Conservation (phyloP, 2,888 invertebrate genomes). For the Trichopria drosophilae region DNA sequence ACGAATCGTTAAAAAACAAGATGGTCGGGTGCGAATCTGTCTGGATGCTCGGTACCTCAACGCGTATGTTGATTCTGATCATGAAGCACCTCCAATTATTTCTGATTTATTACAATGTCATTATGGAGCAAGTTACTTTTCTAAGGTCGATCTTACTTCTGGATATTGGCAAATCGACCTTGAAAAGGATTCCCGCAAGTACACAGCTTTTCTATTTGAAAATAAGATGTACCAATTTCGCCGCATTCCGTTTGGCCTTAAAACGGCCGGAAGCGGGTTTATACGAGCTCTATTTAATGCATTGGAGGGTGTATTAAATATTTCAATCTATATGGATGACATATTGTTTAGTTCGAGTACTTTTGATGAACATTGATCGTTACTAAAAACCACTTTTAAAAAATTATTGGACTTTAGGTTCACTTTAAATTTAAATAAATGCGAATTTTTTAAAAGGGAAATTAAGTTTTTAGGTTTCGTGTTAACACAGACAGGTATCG, state of each 20-base stretch:
- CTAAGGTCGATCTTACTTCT: conserved; percentile 18
- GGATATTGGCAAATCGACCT: conserved; percentile 37
- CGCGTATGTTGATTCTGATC: background rate
- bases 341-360: no score
- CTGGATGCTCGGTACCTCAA: conserved; percentile 1
- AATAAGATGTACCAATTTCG: conserved; percentile 1
- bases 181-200: conserved; percentile 23
- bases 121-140: no score
- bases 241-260: background rate
- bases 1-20: conserved; percentile 15
- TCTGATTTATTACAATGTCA: background rate
- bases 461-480: no score
- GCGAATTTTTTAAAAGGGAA: no score
- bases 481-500: no score
- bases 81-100: background rate
- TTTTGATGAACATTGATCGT: no score
- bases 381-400: no score
- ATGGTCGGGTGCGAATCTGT: background rate
- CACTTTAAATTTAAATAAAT: no score
- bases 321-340: conserved; percentile 41
- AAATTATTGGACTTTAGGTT: no score
- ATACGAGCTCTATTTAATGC: no score
- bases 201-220: conserved; percentile 34
- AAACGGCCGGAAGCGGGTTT: conserved; percentile 25
- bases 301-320: no score